These are phyloP conservation scores for Cuculus canorus DNA, from an alignment of 2,797 vertebrate genomes.

Conservation along the genomic window DNA sequence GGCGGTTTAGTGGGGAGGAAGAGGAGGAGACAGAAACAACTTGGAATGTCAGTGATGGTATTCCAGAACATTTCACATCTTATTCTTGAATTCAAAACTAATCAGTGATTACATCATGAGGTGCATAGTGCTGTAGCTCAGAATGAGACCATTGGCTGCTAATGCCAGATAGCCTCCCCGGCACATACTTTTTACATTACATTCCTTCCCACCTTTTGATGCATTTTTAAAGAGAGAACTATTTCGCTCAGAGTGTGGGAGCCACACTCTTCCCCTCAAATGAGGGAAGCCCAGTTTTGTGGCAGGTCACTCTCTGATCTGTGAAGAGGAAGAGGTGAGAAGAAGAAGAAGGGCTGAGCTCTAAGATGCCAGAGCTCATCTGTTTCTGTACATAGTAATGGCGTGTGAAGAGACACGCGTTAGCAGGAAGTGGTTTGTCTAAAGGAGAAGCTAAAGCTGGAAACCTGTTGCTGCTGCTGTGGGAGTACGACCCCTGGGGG, in stretches of 20 bases:
- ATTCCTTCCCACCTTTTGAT: background rate
- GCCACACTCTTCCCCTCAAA: background rate
- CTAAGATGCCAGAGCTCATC: background rate
- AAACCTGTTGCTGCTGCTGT: background rate
- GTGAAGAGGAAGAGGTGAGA: background rate
- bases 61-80: background rate
- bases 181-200: too few relatives aligned
- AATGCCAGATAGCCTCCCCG: background rate
- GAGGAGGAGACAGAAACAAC: background rate
- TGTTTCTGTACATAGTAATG: fast-evolving
- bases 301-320: background rate
- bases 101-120: background rate
- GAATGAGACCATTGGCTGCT: background rate
- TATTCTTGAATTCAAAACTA: background rate
- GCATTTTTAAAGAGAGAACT: background rate
- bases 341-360: background rate
- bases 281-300: background rate
- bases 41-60: background rate
- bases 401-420: background rate
- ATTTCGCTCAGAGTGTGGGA: background rate
- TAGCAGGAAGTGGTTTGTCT: background rate
- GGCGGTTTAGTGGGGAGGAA: background rate
- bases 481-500: background rate
- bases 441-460: background rate
- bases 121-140: background rate